Evolutionary conservation across 2,113 vertebrate genomes (phyloP).

Genomic region (Cochlearius cochlearius): DNA sequence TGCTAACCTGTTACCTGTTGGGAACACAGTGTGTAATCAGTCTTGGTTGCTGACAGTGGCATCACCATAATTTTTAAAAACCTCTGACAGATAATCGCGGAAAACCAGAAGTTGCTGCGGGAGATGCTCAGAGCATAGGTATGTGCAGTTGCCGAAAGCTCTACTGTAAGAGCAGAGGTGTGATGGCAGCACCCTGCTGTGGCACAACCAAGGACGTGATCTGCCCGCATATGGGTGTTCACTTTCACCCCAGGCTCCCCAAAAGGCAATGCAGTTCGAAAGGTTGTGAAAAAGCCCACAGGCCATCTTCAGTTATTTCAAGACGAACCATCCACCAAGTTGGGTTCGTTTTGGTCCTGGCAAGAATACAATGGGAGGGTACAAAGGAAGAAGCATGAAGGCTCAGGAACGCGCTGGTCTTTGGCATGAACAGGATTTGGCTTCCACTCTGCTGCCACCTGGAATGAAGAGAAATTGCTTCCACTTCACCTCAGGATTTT

Average conservation of each 20-base stretch:
- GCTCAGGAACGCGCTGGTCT: background rate
- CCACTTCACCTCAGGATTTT: slow-evolving; percentile 54
- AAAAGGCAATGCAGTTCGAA: background rate
- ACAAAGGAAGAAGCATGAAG: background rate
- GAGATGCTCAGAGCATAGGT: background rate
- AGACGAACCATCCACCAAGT: background rate
- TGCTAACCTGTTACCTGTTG: background rate
- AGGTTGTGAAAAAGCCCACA: background rate
- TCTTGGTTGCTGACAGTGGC: background rate
- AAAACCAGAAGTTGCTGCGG: background rate
- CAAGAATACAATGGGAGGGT: background rate
- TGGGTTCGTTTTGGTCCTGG: background rate
- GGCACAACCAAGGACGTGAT: background rate
- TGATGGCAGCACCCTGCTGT: background rate
- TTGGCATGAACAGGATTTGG: slow-evolving; percentile 23
- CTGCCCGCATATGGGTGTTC: background rate
- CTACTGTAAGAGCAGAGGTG: background rate
- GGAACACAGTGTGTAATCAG: background rate
- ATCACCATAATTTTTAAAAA: background rate
- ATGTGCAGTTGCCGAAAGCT: background rate
- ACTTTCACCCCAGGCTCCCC: background rate
- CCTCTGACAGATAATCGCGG: background rate
- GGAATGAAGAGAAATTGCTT: slow-evolving; percentile 48
- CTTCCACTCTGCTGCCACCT: slow-evolving; percentile 32
- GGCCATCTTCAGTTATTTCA: background rate